phyloP scores from a whole-genome alignment of 2,113 vertebrate species.

The Theristicus caerulescens region DNA sequence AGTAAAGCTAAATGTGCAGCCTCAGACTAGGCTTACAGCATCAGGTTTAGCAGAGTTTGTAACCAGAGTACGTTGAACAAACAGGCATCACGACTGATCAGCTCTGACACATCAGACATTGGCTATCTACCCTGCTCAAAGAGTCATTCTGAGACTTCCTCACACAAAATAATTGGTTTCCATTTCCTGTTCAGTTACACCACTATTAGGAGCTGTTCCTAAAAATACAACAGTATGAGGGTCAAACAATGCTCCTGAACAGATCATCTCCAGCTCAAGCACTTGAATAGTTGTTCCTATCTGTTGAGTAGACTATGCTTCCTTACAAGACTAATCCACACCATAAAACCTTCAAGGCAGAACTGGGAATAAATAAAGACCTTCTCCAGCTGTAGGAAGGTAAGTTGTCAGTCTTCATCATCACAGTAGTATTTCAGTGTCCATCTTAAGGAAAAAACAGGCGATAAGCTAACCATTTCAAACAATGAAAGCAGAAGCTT shows the following conservation, averaged over 20 bases:
- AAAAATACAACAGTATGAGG: neutral
- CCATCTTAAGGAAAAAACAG: neutral
- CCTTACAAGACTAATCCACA: neutral
- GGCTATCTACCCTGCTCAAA: neutral
- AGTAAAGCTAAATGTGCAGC: neutral
- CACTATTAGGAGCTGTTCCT: neutral
- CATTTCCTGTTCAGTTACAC: neutral
- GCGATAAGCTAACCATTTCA: neutral
- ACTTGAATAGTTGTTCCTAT: neutral
- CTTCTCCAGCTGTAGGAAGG: neutral
- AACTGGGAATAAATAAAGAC: neutral
- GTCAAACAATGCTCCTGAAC: neutral
- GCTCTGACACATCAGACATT: neutral
- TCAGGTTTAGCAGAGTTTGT: neutral
- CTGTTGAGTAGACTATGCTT: neutral
- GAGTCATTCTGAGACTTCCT: neutral
- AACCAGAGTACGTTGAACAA: rapidly evolving
- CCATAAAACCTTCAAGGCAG: neutral
- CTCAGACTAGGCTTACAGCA: neutral
- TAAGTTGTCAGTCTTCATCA: neutral
- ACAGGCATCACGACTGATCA: neutral
- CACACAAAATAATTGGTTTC: neutral
- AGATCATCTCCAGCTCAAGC: neutral
- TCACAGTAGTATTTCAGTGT: neutral
- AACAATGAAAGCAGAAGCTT: neutral